Evolutionary conservation across 2,888 invertebrate species (phyloP).

Genomic region (Drosophila neonasuta): DNA sequence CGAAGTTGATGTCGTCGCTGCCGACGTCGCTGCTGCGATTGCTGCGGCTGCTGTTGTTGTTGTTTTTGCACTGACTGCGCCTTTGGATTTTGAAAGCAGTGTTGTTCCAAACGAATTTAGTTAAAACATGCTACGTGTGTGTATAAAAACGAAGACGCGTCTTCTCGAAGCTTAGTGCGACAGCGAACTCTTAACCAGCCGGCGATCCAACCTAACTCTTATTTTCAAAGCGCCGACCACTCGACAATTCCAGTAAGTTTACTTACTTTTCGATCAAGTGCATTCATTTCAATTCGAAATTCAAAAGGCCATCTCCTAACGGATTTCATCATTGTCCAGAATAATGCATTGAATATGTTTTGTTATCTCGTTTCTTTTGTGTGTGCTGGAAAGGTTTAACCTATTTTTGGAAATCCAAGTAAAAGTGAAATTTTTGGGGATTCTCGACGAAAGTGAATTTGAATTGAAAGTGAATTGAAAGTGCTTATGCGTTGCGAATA

Average conservation of each 20-base stretch:
- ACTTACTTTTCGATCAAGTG: conserved; percentile 26
- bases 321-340: conserved; percentile 19
- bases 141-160: conserved; percentile 80
- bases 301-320: background rate
- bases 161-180: conserved; percentile 78
- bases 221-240: conserved; percentile 39
- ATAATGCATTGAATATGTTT: conserved; percentile 8
- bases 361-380: conserved; percentile 14
- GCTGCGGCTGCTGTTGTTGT: conserved; percentile 8
- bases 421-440: conserved; percentile 10
- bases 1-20: conserved; percentile 9
- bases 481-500: conserved; percentile 2
- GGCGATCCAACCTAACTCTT: conserved; percentile 44
- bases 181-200: conserved; percentile 75
- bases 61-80: conserved; percentile 55
- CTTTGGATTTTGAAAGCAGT: conserved; percentile 71
- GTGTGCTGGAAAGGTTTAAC: conserved; percentile 2
- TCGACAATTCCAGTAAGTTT: conserved; percentile 50
- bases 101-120: conserved; percentile 67
- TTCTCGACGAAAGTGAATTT: background rate
- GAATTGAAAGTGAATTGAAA: conserved; percentile 3
- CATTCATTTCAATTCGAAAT: conserved; percentile 1
- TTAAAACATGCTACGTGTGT: conserved; percentile 74
- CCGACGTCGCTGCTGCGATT: conserved; percentile 13
- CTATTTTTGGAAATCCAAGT: conserved; percentile 8